Percentiles rank a stretch among this genome's conserved stretches.
Evolutionary conservation across 1,140 invertebrate genomes (phyloP).

Genomic region (Cotesia glomerata): DNA sequence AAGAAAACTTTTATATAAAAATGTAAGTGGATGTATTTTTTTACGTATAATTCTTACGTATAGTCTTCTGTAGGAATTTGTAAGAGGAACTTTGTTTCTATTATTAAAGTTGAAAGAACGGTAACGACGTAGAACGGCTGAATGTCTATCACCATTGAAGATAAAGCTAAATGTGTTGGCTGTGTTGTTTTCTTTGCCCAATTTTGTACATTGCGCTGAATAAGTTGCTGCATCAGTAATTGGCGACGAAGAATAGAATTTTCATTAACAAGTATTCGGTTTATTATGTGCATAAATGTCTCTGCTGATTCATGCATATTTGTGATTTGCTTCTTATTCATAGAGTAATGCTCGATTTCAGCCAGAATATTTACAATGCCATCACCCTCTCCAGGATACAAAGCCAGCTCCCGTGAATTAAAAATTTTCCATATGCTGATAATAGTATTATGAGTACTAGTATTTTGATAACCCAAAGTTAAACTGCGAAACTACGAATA

Average conservation of each 20-base stretch:
- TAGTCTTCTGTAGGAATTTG: constrained; percentile 51
- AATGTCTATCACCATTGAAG: constrained; percentile 50
- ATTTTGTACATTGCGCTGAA: constrained; percentile 45
- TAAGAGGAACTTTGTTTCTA: constrained; percentile 32
- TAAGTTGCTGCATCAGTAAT: constrained; percentile 49
- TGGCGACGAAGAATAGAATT: constrained; percentile 62
- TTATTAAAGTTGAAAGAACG: constrained; percentile 39
- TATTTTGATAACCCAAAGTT: constrained; percentile 72
- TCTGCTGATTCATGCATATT: constrained; percentile 56
- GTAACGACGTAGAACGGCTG: constrained; percentile 42
- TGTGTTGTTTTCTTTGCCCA: constrained; percentile 43
- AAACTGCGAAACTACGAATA: constrained; percentile 67
- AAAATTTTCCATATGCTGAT: constrained; percentile 62
- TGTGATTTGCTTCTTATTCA: constrained; percentile 46
- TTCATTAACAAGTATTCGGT: constrained; percentile 59
- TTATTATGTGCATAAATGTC: constrained; percentile 61
- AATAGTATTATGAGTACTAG: constrained; percentile 63
- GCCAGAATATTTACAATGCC: constrained; percentile 60
- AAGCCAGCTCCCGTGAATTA: constrained; percentile 54
- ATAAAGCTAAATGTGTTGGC: constrained; percentile 39
- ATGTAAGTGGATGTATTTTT: not conserved
- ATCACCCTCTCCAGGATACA: constrained; percentile 68
- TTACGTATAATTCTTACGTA: constrained; percentile 43
- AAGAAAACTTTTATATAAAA: constrained; percentile 3
- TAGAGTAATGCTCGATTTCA: constrained; percentile 63